Evolutionary conservation across 2,113 vertebrate genomes (phyloP), one percentile per base, ranked within the genome.

Genomic region (Coracopsis vasa): DNA sequence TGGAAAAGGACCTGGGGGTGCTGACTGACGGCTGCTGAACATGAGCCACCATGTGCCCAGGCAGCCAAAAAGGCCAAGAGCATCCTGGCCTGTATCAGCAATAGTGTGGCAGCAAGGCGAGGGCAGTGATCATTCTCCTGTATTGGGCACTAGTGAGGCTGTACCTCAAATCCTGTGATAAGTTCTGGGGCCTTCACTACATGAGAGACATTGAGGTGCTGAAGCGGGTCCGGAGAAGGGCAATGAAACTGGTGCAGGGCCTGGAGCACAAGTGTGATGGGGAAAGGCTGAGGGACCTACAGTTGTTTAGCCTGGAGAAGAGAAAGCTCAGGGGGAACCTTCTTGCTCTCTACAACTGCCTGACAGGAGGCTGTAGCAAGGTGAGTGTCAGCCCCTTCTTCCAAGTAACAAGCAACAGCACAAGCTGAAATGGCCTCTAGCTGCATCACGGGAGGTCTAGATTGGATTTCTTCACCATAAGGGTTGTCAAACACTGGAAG

Each of bases 181-280:
- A 58, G 42, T 28, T 64, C n/a, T 80, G 28, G 14, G 23, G 14
- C 20, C 5, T 37, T 75, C 37, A 15, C 4, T 27, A 8, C 7
- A 18, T 18, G 13, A 42, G 1, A 8, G 4, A 39, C 14, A 39
- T 0, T 50, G 86, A 80, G 13, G 19, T 9, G 35, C 37, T 74
- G 28, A 19, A 64, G 19, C 0, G 0, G 10, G 33, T 27, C 8
- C n/a, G 27, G 41, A 53, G 64, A 28, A 77, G n/a, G 31, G 39
- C 51, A 66, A 4, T 0, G 0, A 37, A 77, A 39, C 14, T 47
- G 42, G 24, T 10, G 10, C 58, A 66, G 16, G 27, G 39, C n/a
- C 29, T 65, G 33, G 27, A 72, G 58, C 25, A 71, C 35, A 81
- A 16, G 6, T 42, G 29, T 21, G 5, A 42, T 25, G 41, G 44